These are phyloP conservation scores for Macaria notata DNA, from an alignment of 2,888 invertebrate species.

Conservation along the genomic window DNA sequence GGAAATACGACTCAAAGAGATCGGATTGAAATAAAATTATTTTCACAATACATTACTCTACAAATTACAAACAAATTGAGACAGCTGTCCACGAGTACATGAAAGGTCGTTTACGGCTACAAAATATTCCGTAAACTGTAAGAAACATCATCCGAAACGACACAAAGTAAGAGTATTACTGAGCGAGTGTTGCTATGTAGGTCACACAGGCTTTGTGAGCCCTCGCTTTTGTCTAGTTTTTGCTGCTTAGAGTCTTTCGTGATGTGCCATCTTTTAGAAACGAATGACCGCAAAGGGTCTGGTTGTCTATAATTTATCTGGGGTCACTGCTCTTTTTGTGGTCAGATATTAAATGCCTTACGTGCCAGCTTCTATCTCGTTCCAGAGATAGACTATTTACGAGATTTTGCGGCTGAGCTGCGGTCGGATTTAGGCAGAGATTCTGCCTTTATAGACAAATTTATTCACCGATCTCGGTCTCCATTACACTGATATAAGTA, in stretches of 20 bases:
- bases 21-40: no score
- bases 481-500: constrained; percentile 9
- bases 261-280: constrained; percentile 51
- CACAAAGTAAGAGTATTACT: constrained; percentile 67
- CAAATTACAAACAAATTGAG: no score
- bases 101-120: no score
- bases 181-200: constrained; percentile 53
- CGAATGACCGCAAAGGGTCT: constrained; percentile 50
- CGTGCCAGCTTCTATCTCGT: constrained; percentile 19
- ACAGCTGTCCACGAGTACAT: no score
- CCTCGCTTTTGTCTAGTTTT: constrained; percentile 64
- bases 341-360: constrained; percentile 30
- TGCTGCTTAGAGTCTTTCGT: constrained; percentile 49
- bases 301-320: constrained; percentile 38
- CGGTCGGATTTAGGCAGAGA: constrained; percentile 17
- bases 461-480: constrained; percentile 14
- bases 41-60: no score
- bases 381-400: constrained; percentile 25
- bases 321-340: constrained; percentile 39
- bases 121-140: constrained; percentile 29
- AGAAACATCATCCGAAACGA: constrained; percentile 44
- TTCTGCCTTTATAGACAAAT: constrained; percentile 16
- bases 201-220: constrained; percentile 65
- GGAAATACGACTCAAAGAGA: no score
- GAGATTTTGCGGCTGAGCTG: constrained; percentile 22